Evolutionary conservation across 2,113 vertebrate species (phyloP).

Genomic region (Xiphias gladius): DNA sequence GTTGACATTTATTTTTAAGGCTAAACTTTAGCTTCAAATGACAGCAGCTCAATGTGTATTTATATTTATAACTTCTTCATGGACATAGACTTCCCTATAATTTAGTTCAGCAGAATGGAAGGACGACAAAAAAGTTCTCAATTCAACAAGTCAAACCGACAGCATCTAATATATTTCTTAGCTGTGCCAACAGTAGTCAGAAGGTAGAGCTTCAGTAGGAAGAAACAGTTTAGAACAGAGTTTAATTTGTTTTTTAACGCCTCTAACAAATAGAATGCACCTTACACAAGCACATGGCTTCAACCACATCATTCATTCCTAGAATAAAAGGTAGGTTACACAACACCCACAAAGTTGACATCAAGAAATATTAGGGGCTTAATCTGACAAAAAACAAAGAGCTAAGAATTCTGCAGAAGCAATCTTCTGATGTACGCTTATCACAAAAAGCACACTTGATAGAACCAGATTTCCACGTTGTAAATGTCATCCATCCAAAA

Average conservation of each 20-base stretch:
- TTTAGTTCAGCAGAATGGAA: not conserved
- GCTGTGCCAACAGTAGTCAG: not conserved
- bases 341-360: constrained; percentile 5
- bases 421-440: constrained; percentile 32
- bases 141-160: constrained; percentile 10
- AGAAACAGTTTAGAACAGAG: not conserved
- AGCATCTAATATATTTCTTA: not conserved
- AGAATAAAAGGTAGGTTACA: not conserved
- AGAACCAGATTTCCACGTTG: constrained; percentile 35
- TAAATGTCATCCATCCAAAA: constrained; percentile 51
- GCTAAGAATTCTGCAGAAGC: constrained; percentile 10
- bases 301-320: not conserved
- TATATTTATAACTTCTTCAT: not conserved
- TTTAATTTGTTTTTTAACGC: constrained; percentile 5
- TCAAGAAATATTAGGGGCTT: not conserved
- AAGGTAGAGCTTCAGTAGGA: not conserved
- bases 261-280: not conserved
- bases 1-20: not conserved
- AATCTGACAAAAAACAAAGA: constrained; percentile 3
- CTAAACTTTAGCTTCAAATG: not conserved
- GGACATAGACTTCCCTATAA: not conserved
- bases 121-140: not conserved
- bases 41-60: not conserved
- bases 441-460: constrained; percentile 33
- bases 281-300: not conserved